Evolutionary conservation across 2,888 invertebrate species (phyloP), one percentile per base, ranked within the genome.

Genomic region (Oscheius sp.): DNA sequence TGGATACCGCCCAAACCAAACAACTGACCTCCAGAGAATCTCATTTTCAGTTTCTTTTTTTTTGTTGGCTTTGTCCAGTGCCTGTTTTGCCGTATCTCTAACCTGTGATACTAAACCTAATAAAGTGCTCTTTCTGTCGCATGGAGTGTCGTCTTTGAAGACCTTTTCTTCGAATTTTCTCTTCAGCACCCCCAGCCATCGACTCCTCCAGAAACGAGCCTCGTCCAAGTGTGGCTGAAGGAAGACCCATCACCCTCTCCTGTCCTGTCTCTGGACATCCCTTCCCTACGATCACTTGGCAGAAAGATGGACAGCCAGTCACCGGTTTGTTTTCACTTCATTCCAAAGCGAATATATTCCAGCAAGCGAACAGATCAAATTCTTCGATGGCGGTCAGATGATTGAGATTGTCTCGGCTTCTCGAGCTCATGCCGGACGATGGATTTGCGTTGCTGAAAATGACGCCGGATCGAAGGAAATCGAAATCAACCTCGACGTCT

Each of bases 381-480:
- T 85, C 20, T 69, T 83, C 17, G 84, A 86, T 17, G 71, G 76
- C 50, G 81, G 82, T 12, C 84, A 86, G 46, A 76, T 74, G 8
- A 64, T 83, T 4, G 79, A 80, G 52, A 73, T 84, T 23, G 29
- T 65, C n/a, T 65, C 57, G n/a, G 78, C 83, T 15, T 55, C 50
- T 25, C 42, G 57, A 31, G 46, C 17, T 8, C 66, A 66, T 69
- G 86, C 80, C 46, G 89, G 89, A 5, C 76, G 79, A 15, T 89
- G 88, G 81, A 85, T 86, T 25, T 89, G 89, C 81, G 69, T 86
- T 15, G 89, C 88, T 4, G 83, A 83, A 53, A 89, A 89, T 75
- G 71, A 84, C 2, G 89, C 89, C 2, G 89, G 89, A 4, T 80
- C 82, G 0, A 75, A 72, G 20, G 81, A 83, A 45, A 53, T 78